Percentiles rank a stretch among this genome's conserved stretches.
Evolutionary conservation across 2,888 invertebrate genomes (phyloP).

Genomic region (Odontomyia ornata): DNA sequence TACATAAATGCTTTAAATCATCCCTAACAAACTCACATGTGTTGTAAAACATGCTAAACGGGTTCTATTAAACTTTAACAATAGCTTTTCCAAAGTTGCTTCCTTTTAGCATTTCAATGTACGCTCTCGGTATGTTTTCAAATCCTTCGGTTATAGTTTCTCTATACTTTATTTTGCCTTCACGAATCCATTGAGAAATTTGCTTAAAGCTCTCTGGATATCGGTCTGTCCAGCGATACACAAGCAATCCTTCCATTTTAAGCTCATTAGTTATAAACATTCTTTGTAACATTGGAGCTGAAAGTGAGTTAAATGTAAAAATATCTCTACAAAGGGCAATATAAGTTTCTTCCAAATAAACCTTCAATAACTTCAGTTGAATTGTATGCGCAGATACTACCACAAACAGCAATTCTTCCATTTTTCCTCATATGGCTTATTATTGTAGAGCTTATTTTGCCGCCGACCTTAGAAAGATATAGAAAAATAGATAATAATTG

Average conservation of each 20-base stretch:
- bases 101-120: slow-evolving; percentile 71
- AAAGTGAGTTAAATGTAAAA: not conserved
- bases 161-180: slow-evolving; percentile 75
- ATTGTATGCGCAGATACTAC: slow-evolving; percentile 74
- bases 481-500: no score
- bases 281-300: slow-evolving; percentile 65
- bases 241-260: slow-evolving; percentile 68
- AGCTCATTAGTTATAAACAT: slow-evolving; percentile 69
- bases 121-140: slow-evolving; percentile 76
- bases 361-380: slow-evolving; percentile 49
- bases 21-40: no score
- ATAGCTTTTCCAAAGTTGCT: slow-evolving; percentile 77
- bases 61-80: slow-evolving; percentile 66
- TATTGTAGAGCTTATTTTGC: slow-evolving; percentile 70
- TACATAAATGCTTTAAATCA: no score
- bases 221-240: slow-evolving; percentile 67
- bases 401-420: slow-evolving; percentile 73
- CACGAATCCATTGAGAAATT: slow-evolving; percentile 71
- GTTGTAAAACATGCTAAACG: no score
- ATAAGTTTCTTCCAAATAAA: not conserved
- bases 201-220: slow-evolving; percentile 72
- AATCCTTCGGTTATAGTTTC: slow-evolving; percentile 78
- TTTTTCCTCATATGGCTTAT: slow-evolving; percentile 70
- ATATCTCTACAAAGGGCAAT: not conserved
- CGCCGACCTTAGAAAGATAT: slow-evolving; percentile 66